A percentile compares a stretch with the other conserved stretches of the same genome.
Conservation (phyloP, 2,113 vertebrate species). For the Jaculus jaculus region DNA sequence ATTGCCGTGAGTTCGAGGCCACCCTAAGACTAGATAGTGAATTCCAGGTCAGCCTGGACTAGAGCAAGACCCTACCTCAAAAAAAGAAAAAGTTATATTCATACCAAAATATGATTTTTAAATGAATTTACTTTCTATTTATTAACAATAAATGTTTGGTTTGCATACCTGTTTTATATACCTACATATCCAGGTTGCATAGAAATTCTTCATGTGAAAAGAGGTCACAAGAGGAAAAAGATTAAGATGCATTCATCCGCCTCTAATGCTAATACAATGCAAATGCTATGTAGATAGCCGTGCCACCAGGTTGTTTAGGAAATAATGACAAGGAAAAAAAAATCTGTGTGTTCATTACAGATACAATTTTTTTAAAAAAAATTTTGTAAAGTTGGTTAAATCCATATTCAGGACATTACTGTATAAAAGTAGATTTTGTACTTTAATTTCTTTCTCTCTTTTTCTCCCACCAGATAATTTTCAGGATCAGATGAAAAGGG, state of each 20-base stretch:
- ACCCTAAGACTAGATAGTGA: too few species aligned
- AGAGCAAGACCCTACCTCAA: too few species aligned
- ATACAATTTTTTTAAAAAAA: background rate
- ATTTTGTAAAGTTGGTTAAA: background rate
- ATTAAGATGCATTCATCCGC: background rate
- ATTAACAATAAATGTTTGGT: background rate
- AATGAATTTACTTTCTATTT: background rate
- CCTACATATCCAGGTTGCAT: background rate
- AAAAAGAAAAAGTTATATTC: too few species aligned
- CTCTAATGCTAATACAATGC: background rate
- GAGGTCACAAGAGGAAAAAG: background rate
- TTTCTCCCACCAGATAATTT: constrained; percentile 91
- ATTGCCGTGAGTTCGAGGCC: too few species aligned
- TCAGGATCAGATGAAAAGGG: constrained; percentile 99
- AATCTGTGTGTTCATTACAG: background rate
- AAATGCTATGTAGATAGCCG: background rate
- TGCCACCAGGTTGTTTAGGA: background rate
- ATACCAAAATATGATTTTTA: background rate
- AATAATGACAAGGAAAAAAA: background rate
- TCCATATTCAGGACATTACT: background rate
- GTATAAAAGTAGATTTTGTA: background rate
- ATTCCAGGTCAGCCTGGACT: too few species aligned
- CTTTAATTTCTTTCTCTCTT: constrained; percentile 25
- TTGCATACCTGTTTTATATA: background rate
- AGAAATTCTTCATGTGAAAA: background rate